Percentiles rank a stretch among this genome's conserved stretches.
phyloP scores from a whole-genome alignment of 2,888 invertebrate species.

The Cantharis rufa region DNA sequence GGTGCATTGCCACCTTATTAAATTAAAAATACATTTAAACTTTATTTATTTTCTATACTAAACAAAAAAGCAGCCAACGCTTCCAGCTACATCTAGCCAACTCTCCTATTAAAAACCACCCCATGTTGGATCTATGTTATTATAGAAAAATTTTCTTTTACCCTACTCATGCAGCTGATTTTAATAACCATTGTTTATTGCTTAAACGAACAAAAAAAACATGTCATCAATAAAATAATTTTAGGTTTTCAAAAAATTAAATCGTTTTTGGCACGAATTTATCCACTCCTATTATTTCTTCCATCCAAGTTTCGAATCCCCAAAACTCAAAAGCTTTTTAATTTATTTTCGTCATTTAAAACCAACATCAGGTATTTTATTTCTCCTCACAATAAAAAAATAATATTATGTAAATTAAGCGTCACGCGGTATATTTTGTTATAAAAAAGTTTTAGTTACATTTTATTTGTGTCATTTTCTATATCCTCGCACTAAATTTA shows the following conservation, averaged over 20 bases:
- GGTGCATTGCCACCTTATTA: conserved; percentile 33
- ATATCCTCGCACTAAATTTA: background rate
- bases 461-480: background rate
- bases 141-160: background rate
- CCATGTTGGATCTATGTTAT: background rate
- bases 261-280: background rate
- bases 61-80: background rate
- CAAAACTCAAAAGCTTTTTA: no score
- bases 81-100: background rate
- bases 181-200: background rate
- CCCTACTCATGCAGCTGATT: background rate
- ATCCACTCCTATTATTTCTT: background rate
- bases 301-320: background rate
- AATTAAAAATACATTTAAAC: conserved; percentile 31
- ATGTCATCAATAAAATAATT: no score
- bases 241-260: background rate
- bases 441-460: background rate
- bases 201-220: background rate
- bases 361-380: background rate
- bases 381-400: background rate
- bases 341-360: background rate
- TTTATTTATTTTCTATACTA: conserved; percentile 8
- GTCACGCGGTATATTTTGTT: background rate
- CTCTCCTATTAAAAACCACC: background rate
- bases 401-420: background rate